Percentiles rank a stretch among this genome's conserved stretches.
Conservation (phyloP, 2,113 vertebrate species). For the Chiloscyllium plagiosum region DNA sequence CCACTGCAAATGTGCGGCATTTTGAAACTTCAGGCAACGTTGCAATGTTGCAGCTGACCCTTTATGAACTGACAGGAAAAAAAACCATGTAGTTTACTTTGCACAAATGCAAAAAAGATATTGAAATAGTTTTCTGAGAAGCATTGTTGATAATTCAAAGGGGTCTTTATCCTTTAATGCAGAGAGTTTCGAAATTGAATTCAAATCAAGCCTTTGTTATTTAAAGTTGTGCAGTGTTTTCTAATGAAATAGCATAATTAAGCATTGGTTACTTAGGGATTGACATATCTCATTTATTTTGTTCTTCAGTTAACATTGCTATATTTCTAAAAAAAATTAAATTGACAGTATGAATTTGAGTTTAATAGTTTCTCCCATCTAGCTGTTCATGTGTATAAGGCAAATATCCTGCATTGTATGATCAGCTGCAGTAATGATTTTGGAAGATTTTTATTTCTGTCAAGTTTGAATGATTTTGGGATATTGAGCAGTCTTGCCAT, state of each 20-base stretch:
- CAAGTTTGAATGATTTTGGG: neutral
- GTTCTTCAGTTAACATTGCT: neutral
- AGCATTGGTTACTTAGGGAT: no score
- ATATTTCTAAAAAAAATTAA: neutral
- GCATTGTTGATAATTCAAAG: neutral
- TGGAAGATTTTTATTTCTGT: neutral
- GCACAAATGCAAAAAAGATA: neutral
- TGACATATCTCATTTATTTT: neutral
- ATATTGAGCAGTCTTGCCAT: neutral
- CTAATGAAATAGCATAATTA: neutral
- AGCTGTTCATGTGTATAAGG: neutral
- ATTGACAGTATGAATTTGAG: neutral
- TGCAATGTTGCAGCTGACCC: neutral
- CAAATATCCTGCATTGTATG: neutral
- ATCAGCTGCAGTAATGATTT: neutral
- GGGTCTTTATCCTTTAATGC: neutral
- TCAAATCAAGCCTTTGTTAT: neutral
- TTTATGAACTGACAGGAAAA: neutral
- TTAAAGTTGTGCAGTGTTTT: neutral
- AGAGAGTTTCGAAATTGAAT: neutral
- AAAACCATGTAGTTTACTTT: neutral
- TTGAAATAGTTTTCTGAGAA: neutral
- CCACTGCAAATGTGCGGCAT: neutral
- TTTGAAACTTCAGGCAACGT: neutral
- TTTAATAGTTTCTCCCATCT: neutral